Base-by-base conservation (phyloP, 2,888 invertebrate genomes). In the Diadegma fenestrale region DNA sequence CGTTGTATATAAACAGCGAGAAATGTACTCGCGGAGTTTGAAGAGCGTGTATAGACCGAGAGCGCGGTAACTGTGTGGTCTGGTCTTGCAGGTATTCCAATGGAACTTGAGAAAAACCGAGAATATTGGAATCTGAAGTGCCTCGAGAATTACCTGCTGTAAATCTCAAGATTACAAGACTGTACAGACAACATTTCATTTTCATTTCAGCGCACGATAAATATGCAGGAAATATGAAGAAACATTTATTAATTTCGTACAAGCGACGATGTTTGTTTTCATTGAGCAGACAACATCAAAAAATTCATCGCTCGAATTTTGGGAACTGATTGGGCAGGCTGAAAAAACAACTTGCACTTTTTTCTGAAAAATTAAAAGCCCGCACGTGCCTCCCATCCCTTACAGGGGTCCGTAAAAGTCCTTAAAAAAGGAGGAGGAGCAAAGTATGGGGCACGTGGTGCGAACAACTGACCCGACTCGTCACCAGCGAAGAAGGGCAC, bases 391-490 rank as follows among this genome's bases (percentile, higher is more conserved):
- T 12, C 4, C 12, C 22, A 45, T 41, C 51, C 54, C 68, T 69
- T 10, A 48, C 41, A 45, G n/a, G 33, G 37, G 4, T 45, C 79
- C 79, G 61, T 43, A 30, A 64, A 26, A 43, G 63, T 54, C 63
- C 51, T 63, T 19, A 48, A 85, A 71, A 63, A 54, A 22, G 48
- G n/a, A n/a, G n/a, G n/a, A n/a, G n/a, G 66, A 68, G 68, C 26
- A 26, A 72, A 79, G 71, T 41, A 22, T 41, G 43, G 19, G 30
- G 33, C 68, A n/a, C 37, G 64, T 63, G 48, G 51, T 69, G 48
- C 81, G 84, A 79, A 88, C 89, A 88, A 90, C 89, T 90, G 90
- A 90, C 90, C 90, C 88, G 73, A 87, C 89, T 86, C 87, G 84
- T 89, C 89, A 88, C 86, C 61, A n/a, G 43, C 86, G 17, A 17